Base-by-base conservation (phyloP, 2,113 vertebrate genomes). In the Lagenorhynchus albirostris region DNA sequence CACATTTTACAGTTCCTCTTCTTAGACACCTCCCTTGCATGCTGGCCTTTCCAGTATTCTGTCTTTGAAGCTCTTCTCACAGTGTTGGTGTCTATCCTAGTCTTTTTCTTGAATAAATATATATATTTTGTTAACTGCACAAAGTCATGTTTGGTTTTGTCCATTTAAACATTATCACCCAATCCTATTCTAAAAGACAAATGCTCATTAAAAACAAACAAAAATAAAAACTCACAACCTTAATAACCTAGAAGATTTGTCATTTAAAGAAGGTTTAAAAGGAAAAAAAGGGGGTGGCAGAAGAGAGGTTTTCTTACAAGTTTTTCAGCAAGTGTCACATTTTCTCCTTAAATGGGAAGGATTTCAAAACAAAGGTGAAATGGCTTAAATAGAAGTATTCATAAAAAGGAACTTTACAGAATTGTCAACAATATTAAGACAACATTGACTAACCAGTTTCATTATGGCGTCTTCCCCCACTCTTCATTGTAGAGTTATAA, bases 171-270 rank as follows among this genome's bases (percentile, higher is more conserved):
- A 98, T 98, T 98, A 99, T 98, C 99, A 99, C 99, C 99, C 98
- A 96, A 98, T 99, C 98, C 98, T 99, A 99, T 99, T 99, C 98
- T 99, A 99, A 99, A 99, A 99, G 99, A 99, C 99, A 99, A 99
- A 99, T 98, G 98, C 99, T 99, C 99, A 99, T 98, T 98, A 99
- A 98, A 99, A 99, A 99, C 98, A 98, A 99, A 99, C 98, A 98
- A 98, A 98, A 98, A 98, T 97, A 98, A 99, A 99, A 98, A 98
- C 98, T 99, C 98, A 99, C 98, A 99, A 99, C 97, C 98, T 99
- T 98, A 98, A 98, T 98, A 97, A 99, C 97, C 98, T 98, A 98
- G 80, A 86, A 93, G 96, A 98, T 98, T 97, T 98, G 98, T 98
- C 96, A 92, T 95, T 4, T 38, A 98, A 96, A 97, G 95, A n/a